Evolutionary conservation across 2,797 vertebrate genomes (phyloP).

Genomic region (Simalia tracyae): DNA sequence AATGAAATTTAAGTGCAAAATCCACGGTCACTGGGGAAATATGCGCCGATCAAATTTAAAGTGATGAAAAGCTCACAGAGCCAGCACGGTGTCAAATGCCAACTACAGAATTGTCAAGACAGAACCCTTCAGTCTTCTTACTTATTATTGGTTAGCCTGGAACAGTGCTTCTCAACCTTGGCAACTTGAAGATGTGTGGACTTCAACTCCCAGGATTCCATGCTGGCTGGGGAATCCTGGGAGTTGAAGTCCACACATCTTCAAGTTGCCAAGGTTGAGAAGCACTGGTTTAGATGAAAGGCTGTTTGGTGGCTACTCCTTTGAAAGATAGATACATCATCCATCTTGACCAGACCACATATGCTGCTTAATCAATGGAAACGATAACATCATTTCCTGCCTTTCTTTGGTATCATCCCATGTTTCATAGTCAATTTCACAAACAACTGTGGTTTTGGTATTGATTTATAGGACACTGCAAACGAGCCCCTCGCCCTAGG

Average conservation of each 20-base stretch:
- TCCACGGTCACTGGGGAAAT: background rate
- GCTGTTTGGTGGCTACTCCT: fast-evolving
- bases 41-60: background rate
- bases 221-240: too few relatives aligned
- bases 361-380: fast-evolving
- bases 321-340: fast-evolving
- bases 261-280: background rate
- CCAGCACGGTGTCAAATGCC: background rate
- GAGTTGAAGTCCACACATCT: too few relatives aligned
- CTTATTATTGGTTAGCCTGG: background rate
- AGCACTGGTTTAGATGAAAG: background rate
- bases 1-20: background rate
- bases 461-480: slow-evolving; percentile 36
- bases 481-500: slow-evolving; percentile 61
- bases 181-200: too few relatives aligned
- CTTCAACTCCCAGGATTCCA: too few relatives aligned
- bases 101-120: too few relatives aligned
- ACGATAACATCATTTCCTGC: fast-evolving
- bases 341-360: fast-evolving
- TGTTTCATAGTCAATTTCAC: fast-evolving
- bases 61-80: background rate
- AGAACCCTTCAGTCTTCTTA: background rate
- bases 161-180: too few relatives aligned
- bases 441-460: background rate
- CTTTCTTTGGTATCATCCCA: fast-evolving